phyloP scores from a whole-genome alignment of 1,140 invertebrate genomes.

The Papilio xuthus region DNA sequence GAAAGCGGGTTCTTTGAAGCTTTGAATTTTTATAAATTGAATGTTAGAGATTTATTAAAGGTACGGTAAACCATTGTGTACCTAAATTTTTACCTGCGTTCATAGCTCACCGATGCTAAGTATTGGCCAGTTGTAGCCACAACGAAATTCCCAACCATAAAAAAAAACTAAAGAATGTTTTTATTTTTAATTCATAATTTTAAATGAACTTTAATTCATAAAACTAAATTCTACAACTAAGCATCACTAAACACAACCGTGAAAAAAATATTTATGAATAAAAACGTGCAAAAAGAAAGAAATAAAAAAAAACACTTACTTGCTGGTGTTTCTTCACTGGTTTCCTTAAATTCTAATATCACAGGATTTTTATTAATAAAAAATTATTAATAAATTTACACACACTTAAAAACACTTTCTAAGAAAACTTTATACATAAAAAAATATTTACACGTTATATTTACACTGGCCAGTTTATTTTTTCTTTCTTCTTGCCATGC shows the following conservation, averaged over 20 bases:
- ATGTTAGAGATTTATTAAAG: slow-evolving; percentile 29
- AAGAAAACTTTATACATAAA: slow-evolving; percentile 46
- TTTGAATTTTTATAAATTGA: slow-evolving; percentile 13
- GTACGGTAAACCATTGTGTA: slow-evolving; percentile 28
- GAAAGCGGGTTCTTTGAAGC: slow-evolving; percentile 18
- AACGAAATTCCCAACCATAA: not conserved
- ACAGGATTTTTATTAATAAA: slow-evolving; percentile 67
- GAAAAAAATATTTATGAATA: not conserved
- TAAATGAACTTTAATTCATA: not conserved
- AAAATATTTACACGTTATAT: slow-evolving; percentile 59
- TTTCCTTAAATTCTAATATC: slow-evolving; percentile 68
- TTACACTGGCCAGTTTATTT: slow-evolving; percentile 56
- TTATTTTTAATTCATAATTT: not conserved
- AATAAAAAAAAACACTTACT: slow-evolving; percentile 65
- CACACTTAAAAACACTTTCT: slow-evolving; percentile 55
- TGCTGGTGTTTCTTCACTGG: slow-evolving; percentile 48
- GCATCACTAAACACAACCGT: not conserved
- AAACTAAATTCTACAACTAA: not conserved
- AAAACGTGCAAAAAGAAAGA: slow-evolving; percentile 38
- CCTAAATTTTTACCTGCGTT: slow-evolving; percentile 34
- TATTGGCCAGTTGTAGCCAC: not conserved
- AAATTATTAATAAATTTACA: slow-evolving; percentile 48
- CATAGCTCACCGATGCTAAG: slow-evolving; percentile 1
- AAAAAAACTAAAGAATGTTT: not conserved
- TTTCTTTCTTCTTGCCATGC: slow-evolving; percentile 42